These are phyloP conservation scores for Heliocidaris erythrogramma DNA, from an alignment of 35 echinoderm and acorn worm species.

Conservation along the genomic window DNA sequence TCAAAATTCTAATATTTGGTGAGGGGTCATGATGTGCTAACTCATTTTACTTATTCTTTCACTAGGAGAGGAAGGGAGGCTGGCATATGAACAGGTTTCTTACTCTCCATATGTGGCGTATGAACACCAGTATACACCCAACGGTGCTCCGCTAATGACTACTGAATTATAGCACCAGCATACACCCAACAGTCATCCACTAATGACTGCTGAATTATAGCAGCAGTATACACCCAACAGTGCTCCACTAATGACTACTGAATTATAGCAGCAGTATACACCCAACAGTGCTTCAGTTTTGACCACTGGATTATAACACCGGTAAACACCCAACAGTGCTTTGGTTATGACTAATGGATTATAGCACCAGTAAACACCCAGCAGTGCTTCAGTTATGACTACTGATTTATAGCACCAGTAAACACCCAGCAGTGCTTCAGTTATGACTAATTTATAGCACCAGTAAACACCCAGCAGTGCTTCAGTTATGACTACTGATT, in stretches of 20 bases:
- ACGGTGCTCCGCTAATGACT: slow-evolving; percentile 68
- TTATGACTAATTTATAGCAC: neutral
- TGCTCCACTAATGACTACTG: slow-evolving; percentile 74
- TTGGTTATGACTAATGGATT: slow-evolving; percentile 78
- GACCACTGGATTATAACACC: neutral
- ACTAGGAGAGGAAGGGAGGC: slow-evolving; percentile 78
- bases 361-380: slow-evolving; percentile 20
- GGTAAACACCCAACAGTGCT: slow-evolving; percentile 55
- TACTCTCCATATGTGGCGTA: slow-evolving; percentile 58
- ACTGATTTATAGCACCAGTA: neutral
- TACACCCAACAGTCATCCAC: neutral
- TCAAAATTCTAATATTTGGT: no score
- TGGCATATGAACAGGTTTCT: slow-evolving; percentile 73
- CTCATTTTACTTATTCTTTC: slow-evolving; percentile 29
- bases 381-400: neutral
- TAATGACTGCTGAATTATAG: neutral
- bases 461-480: neutral
- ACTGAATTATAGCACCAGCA: slow-evolving; percentile 69
- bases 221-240: slow-evolving; percentile 58
- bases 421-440: neutral
- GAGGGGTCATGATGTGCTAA: neutral
- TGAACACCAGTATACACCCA: slow-evolving; percentile 53
- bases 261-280: slow-evolving; percentile 54
- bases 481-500: neutral
- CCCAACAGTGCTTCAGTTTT: neutral